phyloP scores from a whole-genome alignment of 2,113 vertebrate species.

The Gnathonemus longibarbis region DNA sequence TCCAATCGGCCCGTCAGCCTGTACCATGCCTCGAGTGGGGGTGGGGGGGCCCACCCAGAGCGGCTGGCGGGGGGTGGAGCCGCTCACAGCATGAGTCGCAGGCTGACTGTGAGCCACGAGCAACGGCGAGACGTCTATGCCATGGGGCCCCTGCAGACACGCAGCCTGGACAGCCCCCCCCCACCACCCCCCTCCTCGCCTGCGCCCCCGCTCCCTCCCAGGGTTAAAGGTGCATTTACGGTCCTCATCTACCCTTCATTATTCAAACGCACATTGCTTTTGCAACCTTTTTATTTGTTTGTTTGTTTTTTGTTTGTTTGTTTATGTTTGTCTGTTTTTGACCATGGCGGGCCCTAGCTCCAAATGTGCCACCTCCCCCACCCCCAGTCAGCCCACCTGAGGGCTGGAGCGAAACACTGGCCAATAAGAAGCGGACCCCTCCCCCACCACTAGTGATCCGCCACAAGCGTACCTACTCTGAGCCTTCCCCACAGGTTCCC shows the following conservation, averaged over 20 bases:
- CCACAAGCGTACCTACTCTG: constrained; percentile 54
- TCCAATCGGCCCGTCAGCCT: constrained; percentile 41
- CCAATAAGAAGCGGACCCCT: constrained; percentile 41
- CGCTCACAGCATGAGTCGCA: constrained; percentile 35
- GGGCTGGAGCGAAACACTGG: constrained; percentile 32
- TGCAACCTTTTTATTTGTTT: background rate
- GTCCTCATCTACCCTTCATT: background rate
- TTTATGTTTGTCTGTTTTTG: background rate
- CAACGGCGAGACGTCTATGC: constrained; percentile 22
- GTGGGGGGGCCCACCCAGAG: constrained; percentile 21
- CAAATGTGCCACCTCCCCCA: constrained; percentile 39
- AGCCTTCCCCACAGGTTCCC: constrained; percentile 43
- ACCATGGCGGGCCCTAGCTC: constrained; percentile 37
- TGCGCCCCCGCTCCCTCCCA: constrained; percentile 44
- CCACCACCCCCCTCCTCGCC: constrained; percentile 33
- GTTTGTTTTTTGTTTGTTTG: background rate
- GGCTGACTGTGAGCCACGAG: constrained; percentile 30
- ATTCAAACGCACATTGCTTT: background rate
- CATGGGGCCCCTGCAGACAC: constrained; percentile 15
- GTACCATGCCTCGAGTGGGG: constrained; percentile 29
- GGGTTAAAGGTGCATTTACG: constrained; percentile 44
- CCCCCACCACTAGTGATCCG: constrained; percentile 43
- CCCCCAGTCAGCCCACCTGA: constrained; percentile 35
- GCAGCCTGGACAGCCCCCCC: constrained; percentile 31
- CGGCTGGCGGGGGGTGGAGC: constrained; percentile 25